Conservation (phyloP, 2,797 vertebrate species). For the Anisognathus igniventris region DNA sequence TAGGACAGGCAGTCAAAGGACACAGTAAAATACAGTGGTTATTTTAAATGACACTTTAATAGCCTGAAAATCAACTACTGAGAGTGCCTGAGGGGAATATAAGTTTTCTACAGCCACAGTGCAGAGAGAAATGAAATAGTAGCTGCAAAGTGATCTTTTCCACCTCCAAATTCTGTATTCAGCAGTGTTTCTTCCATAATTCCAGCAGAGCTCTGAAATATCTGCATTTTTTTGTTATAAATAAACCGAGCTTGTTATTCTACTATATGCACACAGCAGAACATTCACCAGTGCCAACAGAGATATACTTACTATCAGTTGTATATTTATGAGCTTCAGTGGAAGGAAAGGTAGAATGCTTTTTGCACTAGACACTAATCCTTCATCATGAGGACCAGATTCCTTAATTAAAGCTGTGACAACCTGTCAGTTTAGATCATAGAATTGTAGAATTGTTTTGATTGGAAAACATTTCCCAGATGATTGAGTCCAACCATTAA, state of each 20-base stretch:
- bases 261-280: background rate
- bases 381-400: background rate
- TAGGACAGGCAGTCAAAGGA: background rate
- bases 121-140: slow-evolving; percentile 15
- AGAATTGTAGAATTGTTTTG: background rate
- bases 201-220: background rate
- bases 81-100: background rate
- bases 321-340: slow-evolving; percentile 9
- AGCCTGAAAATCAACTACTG: slow-evolving; percentile 26
- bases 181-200: slow-evolving; percentile 1
- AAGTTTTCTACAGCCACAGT: background rate
- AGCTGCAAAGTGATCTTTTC: slow-evolving; percentile 2
- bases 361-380: background rate
- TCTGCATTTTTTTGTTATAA: slow-evolving; percentile 26
- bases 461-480: background rate
- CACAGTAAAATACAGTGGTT: slow-evolving; percentile 5
- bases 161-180: slow-evolving; percentile 19
- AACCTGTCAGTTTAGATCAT: background rate
- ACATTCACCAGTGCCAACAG: background rate
- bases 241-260: slow-evolving; percentile 10
- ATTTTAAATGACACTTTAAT: slow-evolving; percentile 33
- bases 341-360: background rate
- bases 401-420: background rate
- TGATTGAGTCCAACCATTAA: background rate
- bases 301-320: background rate